Evolutionary conservation across 2,888 invertebrate species (phyloP), one percentile per base, ranked within the genome.

Genomic region (Andrena bicolor): DNA sequence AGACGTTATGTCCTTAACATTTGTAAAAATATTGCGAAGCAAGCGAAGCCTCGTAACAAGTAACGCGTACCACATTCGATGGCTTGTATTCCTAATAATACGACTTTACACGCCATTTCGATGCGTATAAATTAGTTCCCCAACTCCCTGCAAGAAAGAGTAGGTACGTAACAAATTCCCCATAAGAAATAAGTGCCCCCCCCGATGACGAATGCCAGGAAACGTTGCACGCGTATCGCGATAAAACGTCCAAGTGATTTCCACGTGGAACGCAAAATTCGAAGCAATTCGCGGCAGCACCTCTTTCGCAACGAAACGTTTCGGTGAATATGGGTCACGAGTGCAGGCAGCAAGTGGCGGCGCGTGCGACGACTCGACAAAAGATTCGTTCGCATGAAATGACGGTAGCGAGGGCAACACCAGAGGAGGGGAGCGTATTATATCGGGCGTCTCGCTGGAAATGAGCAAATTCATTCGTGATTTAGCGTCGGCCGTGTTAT

Each of bases 401-500:
- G 69, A 75, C 70, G 56, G 30, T 28, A 26, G 20, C 63, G n/a
- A 49, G 7, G n/a, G 13, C 26, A 20, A 26, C 61, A 30, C 2
- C 63, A 23, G 20, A 16, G 16, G 5, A 10, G 23, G n/a, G n/a
- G 60, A 10, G 66, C 41, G 16, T 41, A 41, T 1, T 41, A 16
- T 69, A 68, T 68, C 68, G 49, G 60, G 13, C 51, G 49, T 26
- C 51, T n/a, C 60, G 32, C 30, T 61, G 16, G 16, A 5, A 69
- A 74, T 69, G 66, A 53, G 41, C 64, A 41, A 64, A 71, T 72
- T 76, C 66, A 72, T 72, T 76, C 60, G 76, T 71, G 76, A 82
- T 82, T 82, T 76, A 82, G n/a, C 60, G 28, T 32, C 13, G 35
- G 58, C 5, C 49, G 32, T 41, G 56, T 64, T 70, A 71, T 65